Evolutionary conservation across 2,797 vertebrate species (phyloP).

Genomic region (Eidolon dupreanum): DNA sequence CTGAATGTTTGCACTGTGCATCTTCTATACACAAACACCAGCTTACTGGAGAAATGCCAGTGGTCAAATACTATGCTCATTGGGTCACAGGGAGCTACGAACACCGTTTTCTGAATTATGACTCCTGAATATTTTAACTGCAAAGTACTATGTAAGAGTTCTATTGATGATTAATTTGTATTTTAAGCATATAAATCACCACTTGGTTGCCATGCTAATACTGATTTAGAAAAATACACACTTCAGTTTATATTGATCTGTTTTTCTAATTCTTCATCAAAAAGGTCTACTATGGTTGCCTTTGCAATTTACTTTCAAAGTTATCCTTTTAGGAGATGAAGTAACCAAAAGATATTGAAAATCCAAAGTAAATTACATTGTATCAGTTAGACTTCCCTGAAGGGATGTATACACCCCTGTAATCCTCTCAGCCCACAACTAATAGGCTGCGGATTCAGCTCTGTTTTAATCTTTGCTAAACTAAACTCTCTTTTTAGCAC

Average conservation of each 20-base stretch:
- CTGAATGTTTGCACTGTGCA: not conserved
- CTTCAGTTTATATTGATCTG: slow-evolving; percentile 82
- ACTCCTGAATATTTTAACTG: slow-evolving; percentile 56
- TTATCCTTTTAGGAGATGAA: slow-evolving; percentile 83
- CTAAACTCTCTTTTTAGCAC: slow-evolving; percentile 75
- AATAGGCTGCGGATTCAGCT: slow-evolving; percentile 86
- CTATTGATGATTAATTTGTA: slow-evolving; percentile 70
- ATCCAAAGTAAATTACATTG: slow-evolving; percentile 86
- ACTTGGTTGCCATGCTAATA: slow-evolving; percentile 77
- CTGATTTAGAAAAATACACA: slow-evolving; percentile 82
- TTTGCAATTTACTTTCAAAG: slow-evolving; percentile 85
- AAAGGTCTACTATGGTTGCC: slow-evolving; percentile 80
- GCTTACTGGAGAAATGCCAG: not conserved
- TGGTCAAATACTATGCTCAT: not conserved
- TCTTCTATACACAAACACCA: not conserved
- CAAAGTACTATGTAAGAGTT: slow-evolving; percentile 61
- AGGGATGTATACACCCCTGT: slow-evolving; percentile 86
- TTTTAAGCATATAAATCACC: slow-evolving; percentile 77
- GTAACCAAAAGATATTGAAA: slow-evolving; percentile 84
- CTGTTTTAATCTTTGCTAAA: slow-evolving; percentile 90
- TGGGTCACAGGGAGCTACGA: not conserved
- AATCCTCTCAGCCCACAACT: slow-evolving; percentile 90
- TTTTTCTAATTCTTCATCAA: slow-evolving; percentile 82
- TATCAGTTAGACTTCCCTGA: slow-evolving; percentile 83
- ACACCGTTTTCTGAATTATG: not conserved